Evolutionary conservation across 2,113 vertebrate genomes (phyloP).

Genomic region (Dolichotis patagonum): DNA sequence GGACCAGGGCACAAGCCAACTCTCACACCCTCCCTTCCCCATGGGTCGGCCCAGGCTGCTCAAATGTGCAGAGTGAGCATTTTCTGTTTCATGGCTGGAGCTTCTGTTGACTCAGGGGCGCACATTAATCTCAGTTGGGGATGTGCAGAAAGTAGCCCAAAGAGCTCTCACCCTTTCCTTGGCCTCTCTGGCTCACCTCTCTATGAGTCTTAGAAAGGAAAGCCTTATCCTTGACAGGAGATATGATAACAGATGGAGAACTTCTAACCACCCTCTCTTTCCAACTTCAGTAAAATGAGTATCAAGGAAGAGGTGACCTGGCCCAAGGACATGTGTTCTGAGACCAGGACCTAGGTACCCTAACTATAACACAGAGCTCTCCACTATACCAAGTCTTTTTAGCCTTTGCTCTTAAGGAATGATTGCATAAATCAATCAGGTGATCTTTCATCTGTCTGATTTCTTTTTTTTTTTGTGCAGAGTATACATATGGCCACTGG

Average conservation of each 20-base stretch:
- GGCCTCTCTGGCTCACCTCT: background rate
- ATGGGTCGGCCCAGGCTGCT: background rate
- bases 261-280: background rate
- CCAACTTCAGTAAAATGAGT: background rate
- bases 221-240: background rate
- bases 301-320: background rate
- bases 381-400: background rate
- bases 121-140: background rate
- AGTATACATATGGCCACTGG: background rate
- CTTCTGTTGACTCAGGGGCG: background rate
- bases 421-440: background rate
- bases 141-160: background rate
- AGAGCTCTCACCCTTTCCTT: background rate
- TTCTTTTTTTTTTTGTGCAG: constrained; percentile 18
- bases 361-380: background rate
- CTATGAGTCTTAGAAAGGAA: background rate
- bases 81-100: background rate
- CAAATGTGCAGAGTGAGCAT: accelerated
- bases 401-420: background rate
- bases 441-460: background rate
- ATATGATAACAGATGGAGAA: accelerated
- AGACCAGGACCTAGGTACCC: background rate
- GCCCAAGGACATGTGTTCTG: background rate
- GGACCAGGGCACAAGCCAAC: background rate
- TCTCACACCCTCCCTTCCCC: background rate